Conservation (phyloP, 2,888 invertebrate species). For the Cactoblastis cactorum region DNA sequence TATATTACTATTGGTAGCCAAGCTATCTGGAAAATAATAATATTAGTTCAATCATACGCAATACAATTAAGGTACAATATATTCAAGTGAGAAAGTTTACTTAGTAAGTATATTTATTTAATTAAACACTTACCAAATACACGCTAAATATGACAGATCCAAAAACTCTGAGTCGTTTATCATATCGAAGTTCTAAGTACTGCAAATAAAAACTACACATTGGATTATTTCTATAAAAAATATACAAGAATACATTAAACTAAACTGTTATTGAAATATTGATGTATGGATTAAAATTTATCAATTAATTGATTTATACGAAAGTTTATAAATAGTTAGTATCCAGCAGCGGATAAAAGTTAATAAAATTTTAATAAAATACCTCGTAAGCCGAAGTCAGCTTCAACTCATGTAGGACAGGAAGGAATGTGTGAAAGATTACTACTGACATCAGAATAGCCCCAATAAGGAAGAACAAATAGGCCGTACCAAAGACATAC, state of each 20-base stretch:
- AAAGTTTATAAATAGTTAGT: too few species aligned
- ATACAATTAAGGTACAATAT: too few species aligned
- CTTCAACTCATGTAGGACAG: conserved; percentile 84
- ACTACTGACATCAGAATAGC: conserved; percentile 80
- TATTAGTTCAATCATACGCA: neutral
- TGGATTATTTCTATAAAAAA: too few species aligned
- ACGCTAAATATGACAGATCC: conserved; percentile 83
- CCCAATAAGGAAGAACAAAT: conserved; percentile 81
- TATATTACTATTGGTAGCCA: conserved; percentile 87
- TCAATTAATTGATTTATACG: too few species aligned
- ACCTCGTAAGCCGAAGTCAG: conserved; percentile 89
- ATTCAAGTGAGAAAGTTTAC: too few species aligned
- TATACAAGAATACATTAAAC: too few species aligned
- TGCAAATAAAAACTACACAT: conserved; percentile 52
- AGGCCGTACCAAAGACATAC: conserved; percentile 87
- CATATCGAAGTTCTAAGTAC: conserved; percentile 83
- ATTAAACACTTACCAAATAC: conserved; percentile 76
- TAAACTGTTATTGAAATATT: too few species aligned
- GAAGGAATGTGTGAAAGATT: conserved; percentile 81
- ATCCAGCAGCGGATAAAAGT: too few species aligned
- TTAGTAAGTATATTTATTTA: neutral
- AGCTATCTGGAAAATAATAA: conserved; percentile 66
- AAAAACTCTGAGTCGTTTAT: conserved; percentile 82
- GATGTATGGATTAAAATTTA: too few species aligned
- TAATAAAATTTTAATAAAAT: conserved; percentile 17